These are phyloP conservation scores for Cryptocephalus primarius DNA, from an alignment of 2,888 invertebrate species.

Conservation along the genomic window DNA sequence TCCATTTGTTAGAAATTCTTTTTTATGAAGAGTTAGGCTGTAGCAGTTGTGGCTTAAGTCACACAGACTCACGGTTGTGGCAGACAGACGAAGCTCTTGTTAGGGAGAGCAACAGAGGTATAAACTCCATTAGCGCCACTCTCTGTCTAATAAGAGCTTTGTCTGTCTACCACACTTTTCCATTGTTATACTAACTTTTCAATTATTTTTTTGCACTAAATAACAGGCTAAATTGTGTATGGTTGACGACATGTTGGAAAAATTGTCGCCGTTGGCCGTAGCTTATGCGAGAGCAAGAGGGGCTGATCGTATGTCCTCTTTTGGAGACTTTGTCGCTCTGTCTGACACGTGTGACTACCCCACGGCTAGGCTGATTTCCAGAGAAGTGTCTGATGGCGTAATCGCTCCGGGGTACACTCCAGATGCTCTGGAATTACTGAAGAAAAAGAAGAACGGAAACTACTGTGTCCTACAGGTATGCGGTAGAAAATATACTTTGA, in stretches of 20 bases:
- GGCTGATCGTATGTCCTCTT: constrained; percentile 97
- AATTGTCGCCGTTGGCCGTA: constrained; percentile 69
- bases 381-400: constrained; percentile 96
- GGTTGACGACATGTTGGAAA: constrained; percentile 72
- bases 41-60: no score
- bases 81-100: background rate
- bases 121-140: no score
- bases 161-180: no score
- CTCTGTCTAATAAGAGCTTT: no score
- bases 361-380: constrained; percentile 87
- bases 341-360: constrained; percentile 82
- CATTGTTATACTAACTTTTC: background rate
- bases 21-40: no score
- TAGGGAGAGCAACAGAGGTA: no score
- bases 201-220: constrained; percentile 1
- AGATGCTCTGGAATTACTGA: constrained; percentile 74
- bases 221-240: constrained; percentile 78
- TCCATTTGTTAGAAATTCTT: no score
- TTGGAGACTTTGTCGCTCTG: constrained; percentile 94
- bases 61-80: no score
- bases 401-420: constrained; percentile 86
- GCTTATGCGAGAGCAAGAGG: constrained; percentile 96
- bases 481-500: background rate
- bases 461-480: constrained; percentile 73
- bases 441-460: constrained; percentile 88